Percentiles rank a stretch among this genome's conserved stretches.
Evolutionary conservation across 2,113 vertebrate species (phyloP).

Genomic region (Callocephalon fimbriatum): DNA sequence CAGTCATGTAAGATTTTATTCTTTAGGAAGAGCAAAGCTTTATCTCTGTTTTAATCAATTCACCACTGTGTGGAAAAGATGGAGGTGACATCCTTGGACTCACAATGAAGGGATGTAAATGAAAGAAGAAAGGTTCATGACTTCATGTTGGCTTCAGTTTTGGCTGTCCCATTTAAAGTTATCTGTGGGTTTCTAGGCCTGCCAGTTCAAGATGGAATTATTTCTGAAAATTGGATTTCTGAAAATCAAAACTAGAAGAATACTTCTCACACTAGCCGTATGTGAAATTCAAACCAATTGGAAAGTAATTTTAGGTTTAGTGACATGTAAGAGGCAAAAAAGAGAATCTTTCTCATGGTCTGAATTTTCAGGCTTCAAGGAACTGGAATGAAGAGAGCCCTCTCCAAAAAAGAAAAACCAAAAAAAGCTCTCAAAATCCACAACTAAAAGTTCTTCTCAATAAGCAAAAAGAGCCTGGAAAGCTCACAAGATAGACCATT

Average conservation of each 20-base stretch:
- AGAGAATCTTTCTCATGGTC: neutral
- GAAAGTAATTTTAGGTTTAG: neutral
- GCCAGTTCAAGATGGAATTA: neutral
- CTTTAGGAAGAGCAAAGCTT: neutral
- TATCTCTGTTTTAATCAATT: neutral
- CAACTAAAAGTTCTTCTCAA: neutral
- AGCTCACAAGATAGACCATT: neutral
- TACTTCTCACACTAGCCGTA: accelerated
- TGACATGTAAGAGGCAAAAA: neutral
- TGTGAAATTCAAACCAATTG: neutral
- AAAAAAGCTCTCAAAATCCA: neutral
- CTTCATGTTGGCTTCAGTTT: neutral
- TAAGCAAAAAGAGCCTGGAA: neutral
- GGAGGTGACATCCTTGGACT: neutral
- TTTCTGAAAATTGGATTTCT: neutral
- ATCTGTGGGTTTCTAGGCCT: neutral
- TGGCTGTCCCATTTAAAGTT: neutral
- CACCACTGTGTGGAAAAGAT: accelerated
- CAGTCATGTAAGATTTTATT: neutral
- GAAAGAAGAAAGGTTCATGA: neutral
- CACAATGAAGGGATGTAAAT: neutral
- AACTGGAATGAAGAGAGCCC: neutral
- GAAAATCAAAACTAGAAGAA: neutral
- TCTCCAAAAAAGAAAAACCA: neutral
- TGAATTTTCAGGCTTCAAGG: neutral